Evolutionary conservation across 2,888 invertebrate genomes (phyloP), one percentile per base, ranked within the genome.

Genomic region (Heliconius ethilla): DNA sequence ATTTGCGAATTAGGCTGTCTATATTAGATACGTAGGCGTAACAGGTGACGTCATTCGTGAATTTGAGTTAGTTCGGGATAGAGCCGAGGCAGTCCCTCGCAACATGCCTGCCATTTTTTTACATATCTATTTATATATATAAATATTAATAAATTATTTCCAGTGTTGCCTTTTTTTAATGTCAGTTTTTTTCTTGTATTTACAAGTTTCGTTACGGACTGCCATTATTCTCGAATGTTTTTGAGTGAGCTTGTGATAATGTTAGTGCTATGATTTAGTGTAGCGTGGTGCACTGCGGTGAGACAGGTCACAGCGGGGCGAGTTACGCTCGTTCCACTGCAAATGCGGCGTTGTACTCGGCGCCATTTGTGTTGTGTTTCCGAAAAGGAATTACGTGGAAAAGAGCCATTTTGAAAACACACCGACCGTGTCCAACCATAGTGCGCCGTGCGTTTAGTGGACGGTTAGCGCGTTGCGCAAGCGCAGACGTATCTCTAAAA

Each of bases 331-430:
- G 89, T 87, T 88, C 75, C 86, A 87, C 92, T 93, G 93, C 93
- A 94, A 93, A 90, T 88, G 79, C 70, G 72, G 77, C 78, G 82
- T 80, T 80, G 83, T 85, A 87, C 90, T 90, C 91, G 90, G 94
- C 93, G 92, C 94, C 90, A 87, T 95, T 97, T 97, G 97, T 97
- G 97, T 96, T 97, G 97, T 97, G 97, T 97, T 97, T 97, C 96
- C 95, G 96, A 96, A 96, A 96, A 96, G 96, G 96, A 96, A 95
- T 94, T 18, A 92, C 91, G 95, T 93, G 97, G 97, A 97, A 97
- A 97, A 97, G 97, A 97, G 97, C 97, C 96, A 97, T 96, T 97
- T 96, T 96, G 96, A 96, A 96, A 96, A 96, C 97, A 97, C 97
- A 96, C 97, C 97, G 97, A 96, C 95, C 88, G 72, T 87, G 84